Conservation (phyloP, 2,797 vertebrate species). For the Philypnodon macrostomus region DNA sequence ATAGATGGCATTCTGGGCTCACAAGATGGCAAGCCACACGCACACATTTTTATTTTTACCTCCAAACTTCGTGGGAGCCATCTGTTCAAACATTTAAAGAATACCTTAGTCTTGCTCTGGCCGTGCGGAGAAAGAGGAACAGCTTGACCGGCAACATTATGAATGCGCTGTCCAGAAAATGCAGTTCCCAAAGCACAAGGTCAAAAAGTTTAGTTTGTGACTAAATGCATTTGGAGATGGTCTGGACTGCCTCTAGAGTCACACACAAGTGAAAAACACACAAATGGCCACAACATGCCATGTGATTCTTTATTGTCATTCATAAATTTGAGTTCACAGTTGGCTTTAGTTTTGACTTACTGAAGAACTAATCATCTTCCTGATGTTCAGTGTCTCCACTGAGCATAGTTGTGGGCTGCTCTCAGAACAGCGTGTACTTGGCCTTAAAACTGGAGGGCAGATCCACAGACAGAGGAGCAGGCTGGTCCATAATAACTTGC, state of each 20-base stretch:
- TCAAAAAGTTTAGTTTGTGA: conserved; percentile 22
- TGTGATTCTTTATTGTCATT: no score
- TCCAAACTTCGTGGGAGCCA: conserved; percentile 58
- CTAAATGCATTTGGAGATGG: conserved; percentile 24
- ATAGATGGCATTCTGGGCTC: conserved; percentile 60
- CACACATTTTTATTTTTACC: conserved; percentile 71
- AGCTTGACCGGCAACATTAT: conserved; percentile 44
- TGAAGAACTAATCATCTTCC: conserved; percentile 41
- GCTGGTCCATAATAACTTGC: conserved; percentile 15
- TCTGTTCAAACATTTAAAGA: conserved; percentile 74
- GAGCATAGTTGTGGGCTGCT: conserved; percentile 57
- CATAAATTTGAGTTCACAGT: conserved; percentile 28
- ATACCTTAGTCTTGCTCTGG: conserved; percentile 52
- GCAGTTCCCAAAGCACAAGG: conserved; percentile 24
- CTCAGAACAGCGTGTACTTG: conserved; percentile 72
- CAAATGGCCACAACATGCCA: conserved; percentile 1
- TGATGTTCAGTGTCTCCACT: conserved; percentile 40
- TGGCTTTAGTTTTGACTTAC: conserved; percentile 36
- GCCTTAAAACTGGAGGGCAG: conserved; percentile 40
- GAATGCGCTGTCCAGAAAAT: conserved; percentile 57
- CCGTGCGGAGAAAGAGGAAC: conserved; percentile 21
- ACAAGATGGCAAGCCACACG: conserved; percentile 52
- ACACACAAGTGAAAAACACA: conserved; percentile 9
- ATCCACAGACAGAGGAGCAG: conserved; percentile 26
- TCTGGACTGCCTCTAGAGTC: conserved; percentile 9